These are phyloP conservation scores for Cataglyphis altisquamis DNA, from an alignment of 2,888 invertebrate species.

Conservation along the genomic window DNA sequence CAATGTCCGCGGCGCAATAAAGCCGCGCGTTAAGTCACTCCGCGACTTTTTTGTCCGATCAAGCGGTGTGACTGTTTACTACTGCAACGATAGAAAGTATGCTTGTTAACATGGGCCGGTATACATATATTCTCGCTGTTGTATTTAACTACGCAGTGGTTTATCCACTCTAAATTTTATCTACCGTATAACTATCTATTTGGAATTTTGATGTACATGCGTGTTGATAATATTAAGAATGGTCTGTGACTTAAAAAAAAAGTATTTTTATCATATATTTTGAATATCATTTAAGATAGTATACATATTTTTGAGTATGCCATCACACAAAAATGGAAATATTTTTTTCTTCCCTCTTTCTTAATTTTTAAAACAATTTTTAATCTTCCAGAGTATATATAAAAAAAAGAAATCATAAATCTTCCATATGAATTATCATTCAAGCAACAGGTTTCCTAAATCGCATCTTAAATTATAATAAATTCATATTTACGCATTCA, in stretches of 20 bases:
- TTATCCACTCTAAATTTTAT: neutral
- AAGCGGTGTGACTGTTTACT: conserved; percentile 24
- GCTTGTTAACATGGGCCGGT: conserved; percentile 41
- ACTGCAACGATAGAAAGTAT: conserved; percentile 51
- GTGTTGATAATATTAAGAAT: neutral
- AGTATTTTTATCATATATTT: neutral
- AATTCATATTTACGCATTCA: neutral
- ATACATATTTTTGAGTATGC: neutral
- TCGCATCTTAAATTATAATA: neutral
- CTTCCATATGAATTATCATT: neutral
- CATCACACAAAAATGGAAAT: neutral
- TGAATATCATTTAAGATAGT: neutral
- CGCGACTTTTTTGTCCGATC: conserved; percentile 37
- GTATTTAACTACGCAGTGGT: neutral
- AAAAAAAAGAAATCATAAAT: neutral
- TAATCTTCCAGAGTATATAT: neutral
- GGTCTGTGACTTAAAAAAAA: neutral
- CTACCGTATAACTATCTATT: neutral
- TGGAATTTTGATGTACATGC: neutral
- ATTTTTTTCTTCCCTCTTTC: neutral
- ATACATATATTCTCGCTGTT: conserved; percentile 55
- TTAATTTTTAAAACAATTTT: neutral
- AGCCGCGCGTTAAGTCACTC: conserved; percentile 46
- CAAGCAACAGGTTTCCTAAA: neutral
- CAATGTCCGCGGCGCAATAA: conserved; percentile 55